Conservation (phyloP, 2,113 vertebrate species). For the Eptesicus fuscus region DNA sequence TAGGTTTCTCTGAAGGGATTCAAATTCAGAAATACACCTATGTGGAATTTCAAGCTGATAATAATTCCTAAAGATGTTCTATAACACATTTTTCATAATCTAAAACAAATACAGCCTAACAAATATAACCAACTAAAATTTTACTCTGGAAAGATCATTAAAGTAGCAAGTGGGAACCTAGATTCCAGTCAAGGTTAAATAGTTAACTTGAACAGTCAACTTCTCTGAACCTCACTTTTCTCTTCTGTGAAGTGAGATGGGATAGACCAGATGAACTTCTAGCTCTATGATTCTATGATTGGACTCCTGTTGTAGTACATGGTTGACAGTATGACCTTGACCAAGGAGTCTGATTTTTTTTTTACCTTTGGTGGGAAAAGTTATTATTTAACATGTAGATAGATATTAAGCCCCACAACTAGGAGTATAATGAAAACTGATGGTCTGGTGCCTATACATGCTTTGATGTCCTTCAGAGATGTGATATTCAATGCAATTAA, state of each 20-base stretch:
- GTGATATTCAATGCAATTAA: background rate
- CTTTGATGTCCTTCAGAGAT: conserved; percentile 29
- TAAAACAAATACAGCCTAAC: background rate
- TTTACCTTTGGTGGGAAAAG: background rate
- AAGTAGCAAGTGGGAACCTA: background rate
- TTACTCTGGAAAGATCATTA: background rate
- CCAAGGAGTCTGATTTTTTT: background rate
- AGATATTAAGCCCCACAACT: background rate
- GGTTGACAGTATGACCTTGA: background rate
- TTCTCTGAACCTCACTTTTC: background rate
- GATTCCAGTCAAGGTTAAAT: background rate
- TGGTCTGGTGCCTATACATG: background rate
- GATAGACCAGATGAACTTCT: background rate
- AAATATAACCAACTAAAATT: background rate
- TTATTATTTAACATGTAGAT: background rate
- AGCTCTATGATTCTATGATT: background rate
- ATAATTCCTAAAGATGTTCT: background rate
- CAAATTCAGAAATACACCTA: background rate
- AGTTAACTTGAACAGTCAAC: background rate
- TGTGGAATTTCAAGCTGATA: background rate
- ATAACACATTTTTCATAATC: conserved; percentile 6
- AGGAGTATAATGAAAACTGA: background rate
- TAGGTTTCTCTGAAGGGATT: background rate
- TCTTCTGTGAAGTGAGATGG: background rate
- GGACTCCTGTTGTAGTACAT: background rate